Conservation (phyloP, 2,888 invertebrate genomes). For the Catocala fraxini region DNA sequence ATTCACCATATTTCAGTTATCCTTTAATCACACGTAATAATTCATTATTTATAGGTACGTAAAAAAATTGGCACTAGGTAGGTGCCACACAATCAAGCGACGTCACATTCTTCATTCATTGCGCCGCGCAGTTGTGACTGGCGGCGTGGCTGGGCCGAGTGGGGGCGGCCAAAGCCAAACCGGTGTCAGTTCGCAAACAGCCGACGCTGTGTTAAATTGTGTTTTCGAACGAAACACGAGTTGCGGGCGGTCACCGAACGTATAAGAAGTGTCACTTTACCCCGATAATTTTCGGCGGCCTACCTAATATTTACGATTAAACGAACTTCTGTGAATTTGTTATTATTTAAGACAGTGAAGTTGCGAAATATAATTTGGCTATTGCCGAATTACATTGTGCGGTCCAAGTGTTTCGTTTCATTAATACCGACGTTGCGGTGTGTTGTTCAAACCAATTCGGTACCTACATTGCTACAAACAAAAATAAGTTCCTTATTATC, state of each 20-base stretch:
- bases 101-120: constrained; percentile 59
- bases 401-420: constrained; percentile 35
- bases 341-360: constrained; percentile 30
- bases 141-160: constrained; percentile 43
- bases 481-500: constrained; percentile 33
- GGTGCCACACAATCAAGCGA: constrained; percentile 26
- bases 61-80: constrained; percentile 31
- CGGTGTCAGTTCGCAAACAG: constrained; percentile 74
- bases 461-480: constrained; percentile 1
- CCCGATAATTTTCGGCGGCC: constrained; percentile 54
- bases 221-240: constrained; percentile 68
- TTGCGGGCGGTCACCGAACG: constrained; percentile 61
- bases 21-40: background rate
- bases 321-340: constrained; percentile 27
- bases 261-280: constrained; percentile 67
- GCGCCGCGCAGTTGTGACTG: constrained; percentile 52
- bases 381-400: constrained; percentile 21
- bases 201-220: constrained; percentile 67
- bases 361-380: constrained; percentile 29
- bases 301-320: constrained; percentile 33
- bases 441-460: constrained; percentile 27
- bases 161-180: constrained; percentile 55
- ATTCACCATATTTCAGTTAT: background rate
- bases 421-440: constrained; percentile 26
- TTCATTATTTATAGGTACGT: constrained; percentile 2